These are phyloP conservation scores for Calameuta pallipes DNA, from an alignment of 2,888 invertebrate species.

Conservation along the genomic window DNA sequence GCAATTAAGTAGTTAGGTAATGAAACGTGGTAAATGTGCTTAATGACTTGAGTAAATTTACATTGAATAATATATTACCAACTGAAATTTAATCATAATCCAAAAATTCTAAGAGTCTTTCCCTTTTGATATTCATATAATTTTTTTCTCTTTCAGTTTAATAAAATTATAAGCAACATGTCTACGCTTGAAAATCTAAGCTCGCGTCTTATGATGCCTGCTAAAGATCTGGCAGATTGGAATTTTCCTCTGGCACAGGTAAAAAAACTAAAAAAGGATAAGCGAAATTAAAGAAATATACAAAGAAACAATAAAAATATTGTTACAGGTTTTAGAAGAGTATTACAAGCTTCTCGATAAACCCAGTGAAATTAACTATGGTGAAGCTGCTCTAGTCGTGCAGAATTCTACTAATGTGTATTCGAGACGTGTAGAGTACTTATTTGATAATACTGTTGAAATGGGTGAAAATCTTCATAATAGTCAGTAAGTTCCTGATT, in stretches of 20 bases:
- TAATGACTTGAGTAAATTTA: background rate
- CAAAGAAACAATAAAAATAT: background rate
- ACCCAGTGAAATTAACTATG: conserved; percentile 71
- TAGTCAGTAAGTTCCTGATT: conserved; percentile 37
- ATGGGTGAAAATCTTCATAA: conserved; percentile 63
- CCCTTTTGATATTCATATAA: background rate
- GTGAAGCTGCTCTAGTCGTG: conserved; percentile 81
- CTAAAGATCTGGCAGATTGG: conserved; percentile 56
- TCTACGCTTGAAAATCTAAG: conserved; percentile 33
- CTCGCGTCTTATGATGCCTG: conserved; percentile 50
- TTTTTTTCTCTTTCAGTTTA: background rate
- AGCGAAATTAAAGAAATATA: background rate
- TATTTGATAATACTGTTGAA: conserved; percentile 66
- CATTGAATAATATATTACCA: background rate
- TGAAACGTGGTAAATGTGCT: background rate
- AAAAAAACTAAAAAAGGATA: conserved; percentile 3
- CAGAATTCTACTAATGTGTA: conserved; percentile 80
- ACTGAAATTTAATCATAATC: background rate
- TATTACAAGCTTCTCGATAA: conserved; percentile 48
- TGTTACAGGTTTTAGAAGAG: conserved; percentile 46
- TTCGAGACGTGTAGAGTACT: conserved; percentile 78
- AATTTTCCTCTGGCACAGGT: conserved; percentile 57
- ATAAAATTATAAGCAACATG: background rate
- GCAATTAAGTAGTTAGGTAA: background rate
- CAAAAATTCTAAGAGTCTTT: background rate